These are phyloP conservation scores for Aradus depressus DNA, from an alignment of 2,888 invertebrate genomes.

Conservation along the genomic window DNA sequence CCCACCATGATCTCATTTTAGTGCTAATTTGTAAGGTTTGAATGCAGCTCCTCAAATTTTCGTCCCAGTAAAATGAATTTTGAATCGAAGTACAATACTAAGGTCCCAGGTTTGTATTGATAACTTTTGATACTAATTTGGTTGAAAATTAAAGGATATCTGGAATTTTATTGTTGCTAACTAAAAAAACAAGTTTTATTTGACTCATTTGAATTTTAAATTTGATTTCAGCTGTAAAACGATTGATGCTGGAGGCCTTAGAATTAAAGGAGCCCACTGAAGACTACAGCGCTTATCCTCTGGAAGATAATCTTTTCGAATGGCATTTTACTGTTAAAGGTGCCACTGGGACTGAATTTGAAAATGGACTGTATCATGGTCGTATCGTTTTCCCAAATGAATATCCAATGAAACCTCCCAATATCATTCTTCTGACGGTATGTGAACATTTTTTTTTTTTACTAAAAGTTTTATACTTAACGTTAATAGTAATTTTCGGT, in stretches of 20 bases:
- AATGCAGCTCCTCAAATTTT: too few species aligned
- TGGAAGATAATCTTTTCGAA: constrained; percentile 91
- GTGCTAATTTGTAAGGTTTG: too few species aligned
- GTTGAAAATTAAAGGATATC: neutral
- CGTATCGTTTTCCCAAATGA: constrained; percentile 82
- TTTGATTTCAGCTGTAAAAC: constrained; percentile 63
- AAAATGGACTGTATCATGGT: constrained; percentile 84
- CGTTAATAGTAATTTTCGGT: too few species aligned
- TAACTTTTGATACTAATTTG: constrained; percentile 6
- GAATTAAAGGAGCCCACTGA: constrained; percentile 79
- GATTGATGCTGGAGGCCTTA: constrained; percentile 81
- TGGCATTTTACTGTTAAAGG: constrained; percentile 96
- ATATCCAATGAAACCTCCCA: constrained; percentile 96
- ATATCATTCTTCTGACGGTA: constrained; percentile 82
- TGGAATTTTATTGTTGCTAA: neutral
- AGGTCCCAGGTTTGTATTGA: constrained; percentile 45
- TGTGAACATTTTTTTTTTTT: constrained; percentile 31
- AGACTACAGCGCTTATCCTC: constrained; percentile 76
- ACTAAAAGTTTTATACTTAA: too few species aligned
- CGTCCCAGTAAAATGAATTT: constrained; percentile 24
- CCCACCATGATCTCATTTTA: too few species aligned
- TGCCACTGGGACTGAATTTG: constrained; percentile 77
- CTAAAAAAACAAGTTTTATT: neutral
- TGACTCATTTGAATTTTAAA: constrained; percentile 2
- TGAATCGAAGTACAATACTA: constrained; percentile 47